These are phyloP conservation scores for Trichogramma pretiosum DNA, from an alignment of 1,140 invertebrate species.

Conservation along the genomic window DNA sequence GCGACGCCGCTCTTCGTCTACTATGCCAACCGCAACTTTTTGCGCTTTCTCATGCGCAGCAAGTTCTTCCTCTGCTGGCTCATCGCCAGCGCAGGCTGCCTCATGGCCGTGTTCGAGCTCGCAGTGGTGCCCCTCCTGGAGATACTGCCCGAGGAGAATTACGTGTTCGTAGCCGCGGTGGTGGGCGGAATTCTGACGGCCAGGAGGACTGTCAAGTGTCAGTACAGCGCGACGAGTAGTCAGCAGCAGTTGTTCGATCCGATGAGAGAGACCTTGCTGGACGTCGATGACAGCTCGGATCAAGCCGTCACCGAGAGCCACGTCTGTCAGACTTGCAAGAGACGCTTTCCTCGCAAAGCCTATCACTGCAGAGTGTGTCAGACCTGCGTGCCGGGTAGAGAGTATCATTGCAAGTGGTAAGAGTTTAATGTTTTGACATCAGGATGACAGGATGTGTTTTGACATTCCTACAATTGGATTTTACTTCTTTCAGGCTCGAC, in stretches of 20 bases:
- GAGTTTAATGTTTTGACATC: conserved; percentile 6
- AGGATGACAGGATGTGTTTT: background rate
- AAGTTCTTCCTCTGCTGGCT: conserved; percentile 64
- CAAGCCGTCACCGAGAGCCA: conserved; percentile 36
- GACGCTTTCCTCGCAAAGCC: conserved; percentile 31
- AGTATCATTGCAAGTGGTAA: conserved; percentile 45
- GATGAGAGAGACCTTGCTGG: conserved; percentile 46
- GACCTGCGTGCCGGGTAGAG: conserved; percentile 36
- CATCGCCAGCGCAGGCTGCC: conserved; percentile 50
- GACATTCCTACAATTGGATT: background rate
- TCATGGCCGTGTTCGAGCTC: conserved; percentile 59
- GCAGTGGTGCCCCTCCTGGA: conserved; percentile 54
- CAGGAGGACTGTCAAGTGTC: conserved; percentile 51
- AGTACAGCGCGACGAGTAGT: no score
- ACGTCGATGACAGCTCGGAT: conserved; percentile 23
- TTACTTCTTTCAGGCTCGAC: conserved; percentile 50
- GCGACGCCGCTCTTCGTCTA: conserved; percentile 53
- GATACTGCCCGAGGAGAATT: conserved; percentile 59
- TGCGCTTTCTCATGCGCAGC: conserved; percentile 48
- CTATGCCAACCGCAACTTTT: conserved; percentile 52
- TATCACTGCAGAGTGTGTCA: conserved; percentile 40
- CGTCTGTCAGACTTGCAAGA: conserved; percentile 36
- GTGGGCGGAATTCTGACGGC: conserved; percentile 49
- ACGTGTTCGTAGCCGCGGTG: conserved; percentile 51
- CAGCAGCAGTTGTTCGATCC: no score